phyloP scores from a whole-genome alignment of 2,113 vertebrate genomes.

The Baryphthengus martii region DNA sequence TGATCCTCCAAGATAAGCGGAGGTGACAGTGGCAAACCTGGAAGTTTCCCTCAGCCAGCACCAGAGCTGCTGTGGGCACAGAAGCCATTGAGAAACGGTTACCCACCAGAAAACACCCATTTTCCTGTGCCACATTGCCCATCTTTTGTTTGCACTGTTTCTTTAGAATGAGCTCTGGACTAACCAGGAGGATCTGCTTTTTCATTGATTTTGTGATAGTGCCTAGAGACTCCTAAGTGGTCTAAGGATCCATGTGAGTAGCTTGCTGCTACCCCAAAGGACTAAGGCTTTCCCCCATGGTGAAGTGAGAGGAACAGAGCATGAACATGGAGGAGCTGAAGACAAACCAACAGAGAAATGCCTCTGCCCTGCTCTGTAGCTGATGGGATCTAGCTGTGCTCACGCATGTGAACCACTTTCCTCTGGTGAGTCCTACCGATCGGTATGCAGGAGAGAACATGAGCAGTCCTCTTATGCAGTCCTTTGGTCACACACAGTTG shows the following conservation, averaged over 20 bases:
- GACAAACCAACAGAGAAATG: background rate
- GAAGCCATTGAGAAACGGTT: background rate
- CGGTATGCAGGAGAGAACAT: background rate
- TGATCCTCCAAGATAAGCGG: background rate
- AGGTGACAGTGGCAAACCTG: background rate
- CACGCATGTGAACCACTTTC: background rate
- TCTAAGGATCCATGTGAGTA: accelerated
- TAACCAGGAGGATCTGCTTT: background rate
- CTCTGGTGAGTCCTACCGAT: background rate
- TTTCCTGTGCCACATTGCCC: background rate
- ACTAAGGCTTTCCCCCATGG: accelerated
- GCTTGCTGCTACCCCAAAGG: background rate
- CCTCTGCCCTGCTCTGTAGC: background rate
- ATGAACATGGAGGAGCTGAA: background rate
- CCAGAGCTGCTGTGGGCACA: background rate
- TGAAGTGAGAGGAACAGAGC: background rate
- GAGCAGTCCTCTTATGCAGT: background rate
- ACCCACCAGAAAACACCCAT: background rate
- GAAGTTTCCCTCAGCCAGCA: background rate
- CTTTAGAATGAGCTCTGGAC: background rate
- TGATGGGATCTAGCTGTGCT: background rate
- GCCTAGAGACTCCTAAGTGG: background rate
- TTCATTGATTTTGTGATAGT: accelerated
- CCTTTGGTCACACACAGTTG: background rate
- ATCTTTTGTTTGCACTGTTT: background rate